Evolutionary conservation across 1,140 invertebrate genomes (phyloP).

Genomic region (Holcopasites calliopsidis): DNA sequence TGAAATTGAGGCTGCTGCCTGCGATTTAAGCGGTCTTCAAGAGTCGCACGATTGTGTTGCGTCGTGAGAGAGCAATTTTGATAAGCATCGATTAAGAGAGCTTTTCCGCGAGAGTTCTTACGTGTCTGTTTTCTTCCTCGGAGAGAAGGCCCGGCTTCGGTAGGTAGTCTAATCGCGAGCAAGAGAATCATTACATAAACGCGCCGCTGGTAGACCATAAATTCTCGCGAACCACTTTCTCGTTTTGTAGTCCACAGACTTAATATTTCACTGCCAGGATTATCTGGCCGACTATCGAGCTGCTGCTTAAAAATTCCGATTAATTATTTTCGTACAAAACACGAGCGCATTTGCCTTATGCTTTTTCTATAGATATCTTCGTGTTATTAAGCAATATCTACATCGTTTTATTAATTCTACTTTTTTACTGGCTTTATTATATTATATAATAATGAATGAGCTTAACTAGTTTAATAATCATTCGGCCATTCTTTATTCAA

Average conservation of each 20-base stretch:
- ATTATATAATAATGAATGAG: no score
- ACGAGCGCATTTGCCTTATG: no score
- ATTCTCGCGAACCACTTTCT: conserved; percentile 9
- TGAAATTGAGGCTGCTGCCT: not conserved
- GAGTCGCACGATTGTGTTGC: not conserved
- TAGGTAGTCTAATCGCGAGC: no score
- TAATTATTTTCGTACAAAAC: not conserved
- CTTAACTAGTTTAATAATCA: not conserved
- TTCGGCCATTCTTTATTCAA: not conserved
- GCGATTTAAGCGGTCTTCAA: not conserved
- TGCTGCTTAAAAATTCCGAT: not conserved
- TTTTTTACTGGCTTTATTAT: no score
- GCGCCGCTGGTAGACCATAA: not conserved
- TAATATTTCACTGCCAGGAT: conserved; percentile 33
- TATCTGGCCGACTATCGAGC: not conserved
- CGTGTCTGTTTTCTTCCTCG: not conserved
- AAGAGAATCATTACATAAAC: not conserved
- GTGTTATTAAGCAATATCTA: not conserved
- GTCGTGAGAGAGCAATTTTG: not conserved
- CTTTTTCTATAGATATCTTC: no score
- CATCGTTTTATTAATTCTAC: not conserved
- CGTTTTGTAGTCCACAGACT: not conserved
- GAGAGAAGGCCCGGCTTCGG: not conserved
- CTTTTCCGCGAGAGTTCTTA: not conserved
- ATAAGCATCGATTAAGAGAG: conserved; percentile 13